Percentiles rank a stretch among this genome's conserved stretches.
These are phyloP conservation scores for Arrhopalites spinosus DNA, from an alignment of 2,888 invertebrate genomes.

Conservation along the genomic window DNA sequence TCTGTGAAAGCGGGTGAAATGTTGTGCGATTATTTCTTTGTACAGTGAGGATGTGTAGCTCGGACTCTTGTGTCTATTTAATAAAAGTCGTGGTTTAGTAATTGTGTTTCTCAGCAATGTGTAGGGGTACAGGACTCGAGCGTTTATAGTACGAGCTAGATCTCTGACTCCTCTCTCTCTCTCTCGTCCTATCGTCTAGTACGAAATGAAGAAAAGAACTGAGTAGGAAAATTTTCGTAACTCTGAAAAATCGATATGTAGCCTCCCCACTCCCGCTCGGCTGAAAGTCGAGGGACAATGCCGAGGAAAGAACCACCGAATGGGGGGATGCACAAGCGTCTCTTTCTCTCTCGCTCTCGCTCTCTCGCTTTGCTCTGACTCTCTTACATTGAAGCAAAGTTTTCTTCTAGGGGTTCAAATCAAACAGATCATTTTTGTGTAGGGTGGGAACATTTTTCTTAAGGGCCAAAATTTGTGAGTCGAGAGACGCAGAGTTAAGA, in stretches of 20 bases:
- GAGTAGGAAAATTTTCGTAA: slow-evolving; percentile 42
- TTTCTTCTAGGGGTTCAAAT: slow-evolving; percentile 47
- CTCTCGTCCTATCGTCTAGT: slow-evolving; percentile 28
- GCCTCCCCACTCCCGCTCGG: slow-evolving; percentile 42
- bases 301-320: slow-evolving; percentile 19
- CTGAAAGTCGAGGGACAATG: slow-evolving; percentile 37
- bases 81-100: too few relatives aligned
- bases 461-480: slow-evolving; percentile 40
- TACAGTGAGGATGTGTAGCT: not conserved
- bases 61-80: not conserved
- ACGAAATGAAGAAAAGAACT: slow-evolving; percentile 36
- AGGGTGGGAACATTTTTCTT: slow-evolving; percentile 46
- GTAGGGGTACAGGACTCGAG: not conserved
- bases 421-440: slow-evolving; percentile 44
- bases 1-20: not conserved
- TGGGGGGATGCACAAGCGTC: slow-evolving; percentile 11
- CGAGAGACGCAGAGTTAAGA: slow-evolving; percentile 58
- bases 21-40: not conserved
- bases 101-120: not conserved
- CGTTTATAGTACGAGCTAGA: not conserved
- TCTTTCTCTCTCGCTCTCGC: not conserved
- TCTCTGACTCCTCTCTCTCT: slow-evolving; percentile 25
- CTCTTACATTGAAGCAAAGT: slow-evolving; percentile 27
- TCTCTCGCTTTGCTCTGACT: slow-evolving; percentile 11
- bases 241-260: slow-evolving; percentile 47